phyloP scores from a whole-genome alignment of 2,113 vertebrate genomes.

The Brienomyrus longianalis region DNA sequence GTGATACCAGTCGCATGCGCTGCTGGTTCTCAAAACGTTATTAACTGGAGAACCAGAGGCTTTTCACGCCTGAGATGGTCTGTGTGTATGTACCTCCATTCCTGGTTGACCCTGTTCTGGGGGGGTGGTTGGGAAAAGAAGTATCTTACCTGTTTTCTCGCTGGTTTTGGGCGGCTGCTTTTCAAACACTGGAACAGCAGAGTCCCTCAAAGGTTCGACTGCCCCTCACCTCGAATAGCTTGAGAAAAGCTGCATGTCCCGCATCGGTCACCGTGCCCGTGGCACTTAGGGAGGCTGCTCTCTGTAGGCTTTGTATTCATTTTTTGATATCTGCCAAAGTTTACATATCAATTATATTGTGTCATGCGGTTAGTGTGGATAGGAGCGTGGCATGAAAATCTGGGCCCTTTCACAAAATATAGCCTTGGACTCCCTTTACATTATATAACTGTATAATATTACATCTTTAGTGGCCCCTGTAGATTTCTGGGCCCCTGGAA shows the following conservation, averaged over 20 bases:
- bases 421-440: too few species aligned
- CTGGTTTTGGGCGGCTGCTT: constrained; percentile 11
- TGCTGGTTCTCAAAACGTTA: constrained; percentile 19
- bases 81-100: constrained; percentile 27
- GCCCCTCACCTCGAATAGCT: neutral
- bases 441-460: neutral
- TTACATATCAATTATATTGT: neutral
- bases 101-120: constrained; percentile 27
- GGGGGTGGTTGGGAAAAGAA: constrained; percentile 19
- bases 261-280: neutral
- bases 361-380: neutral
- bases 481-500: neutral
- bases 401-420: neutral
- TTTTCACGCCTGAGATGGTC: constrained; percentile 20
- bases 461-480: neutral
- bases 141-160: constrained; percentile 18
- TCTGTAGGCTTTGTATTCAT: neutral
- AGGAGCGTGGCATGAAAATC: neutral
- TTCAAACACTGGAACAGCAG: neutral
- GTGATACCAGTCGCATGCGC: neutral
- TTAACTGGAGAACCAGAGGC: constrained; percentile 19
- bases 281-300: neutral
- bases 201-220: neutral
- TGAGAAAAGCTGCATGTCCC: neutral
- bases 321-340: neutral